Conservation (phyloP, 2,113 vertebrate species). For the Microtus ochrogaster region DNA sequence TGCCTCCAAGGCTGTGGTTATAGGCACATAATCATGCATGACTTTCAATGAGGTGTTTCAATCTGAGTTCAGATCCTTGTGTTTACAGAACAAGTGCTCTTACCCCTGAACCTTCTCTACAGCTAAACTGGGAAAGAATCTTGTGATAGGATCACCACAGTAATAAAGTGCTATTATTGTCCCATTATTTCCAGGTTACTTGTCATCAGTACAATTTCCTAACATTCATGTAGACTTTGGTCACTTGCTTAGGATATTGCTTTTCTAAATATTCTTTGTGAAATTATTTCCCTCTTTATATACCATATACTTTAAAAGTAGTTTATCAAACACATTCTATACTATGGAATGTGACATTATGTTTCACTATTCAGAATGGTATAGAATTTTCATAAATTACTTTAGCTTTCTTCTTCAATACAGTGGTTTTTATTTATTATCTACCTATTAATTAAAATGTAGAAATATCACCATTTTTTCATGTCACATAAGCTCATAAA, state of each 20-base stretch:
- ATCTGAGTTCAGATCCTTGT: background rate
- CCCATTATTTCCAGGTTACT: background rate
- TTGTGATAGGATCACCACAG: background rate
- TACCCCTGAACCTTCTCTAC: background rate
- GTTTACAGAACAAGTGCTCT: background rate
- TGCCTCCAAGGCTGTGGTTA: background rate
- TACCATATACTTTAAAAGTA: background rate
- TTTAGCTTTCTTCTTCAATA: background rate
- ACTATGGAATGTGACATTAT: background rate
- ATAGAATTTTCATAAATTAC: background rate
- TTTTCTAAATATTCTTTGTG: background rate
- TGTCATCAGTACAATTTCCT: background rate
- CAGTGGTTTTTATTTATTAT: background rate
- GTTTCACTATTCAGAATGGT: background rate
- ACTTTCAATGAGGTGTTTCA: background rate
- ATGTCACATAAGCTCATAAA: background rate
- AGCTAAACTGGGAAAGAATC: background rate
- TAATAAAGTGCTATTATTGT: background rate
- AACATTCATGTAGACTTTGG: background rate
- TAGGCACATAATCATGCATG: background rate
- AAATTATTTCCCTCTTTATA: background rate
- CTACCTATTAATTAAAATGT: background rate
- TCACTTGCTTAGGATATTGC: background rate
- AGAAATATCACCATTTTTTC: background rate
- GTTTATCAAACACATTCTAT: background rate